A percentile compares a stretch with the other conserved stretches of the same genome.
Conservation (phyloP, 2,113 vertebrate species). For the Ranitomeya imitator region DNA sequence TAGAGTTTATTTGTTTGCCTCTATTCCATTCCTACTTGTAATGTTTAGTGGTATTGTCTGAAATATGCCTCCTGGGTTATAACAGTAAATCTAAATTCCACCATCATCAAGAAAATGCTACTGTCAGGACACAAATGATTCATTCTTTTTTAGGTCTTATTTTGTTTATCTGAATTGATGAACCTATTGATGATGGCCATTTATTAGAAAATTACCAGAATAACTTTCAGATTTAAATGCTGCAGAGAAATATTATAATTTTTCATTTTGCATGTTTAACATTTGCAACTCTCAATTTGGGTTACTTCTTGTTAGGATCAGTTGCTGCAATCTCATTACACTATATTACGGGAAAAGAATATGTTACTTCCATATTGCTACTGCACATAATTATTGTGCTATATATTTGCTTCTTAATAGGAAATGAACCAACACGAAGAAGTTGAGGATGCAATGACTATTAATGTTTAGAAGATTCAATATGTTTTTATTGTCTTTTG, state of each 20-base stretch:
- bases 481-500: slow-evolving; percentile 24
- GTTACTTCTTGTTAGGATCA: not conserved
- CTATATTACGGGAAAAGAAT: not conserved
- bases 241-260: slow-evolving; percentile 7
- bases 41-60: not conserved
- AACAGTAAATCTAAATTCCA: not conserved
- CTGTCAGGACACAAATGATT: slow-evolving; percentile 3
- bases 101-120: not conserved
- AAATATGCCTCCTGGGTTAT: not conserved
- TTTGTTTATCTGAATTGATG: not conserved
- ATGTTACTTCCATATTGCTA: not conserved
- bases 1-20: not conserved
- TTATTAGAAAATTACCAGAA: not conserved
- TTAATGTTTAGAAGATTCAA: slow-evolving; percentile 23
- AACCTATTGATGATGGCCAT: not conserved
- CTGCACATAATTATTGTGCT: not conserved
- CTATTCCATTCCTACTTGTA: not conserved
- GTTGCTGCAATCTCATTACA: not conserved
- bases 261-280: not conserved
- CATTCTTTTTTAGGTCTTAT: not conserved
- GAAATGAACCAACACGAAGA: not conserved
- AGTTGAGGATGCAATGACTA: slow-evolving; percentile 10
- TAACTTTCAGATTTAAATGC: not conserved
- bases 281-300: not conserved
- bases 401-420: slow-evolving; percentile 6